Conservation (phyloP, 2,888 invertebrate species). For the Tachina grossa region DNA sequence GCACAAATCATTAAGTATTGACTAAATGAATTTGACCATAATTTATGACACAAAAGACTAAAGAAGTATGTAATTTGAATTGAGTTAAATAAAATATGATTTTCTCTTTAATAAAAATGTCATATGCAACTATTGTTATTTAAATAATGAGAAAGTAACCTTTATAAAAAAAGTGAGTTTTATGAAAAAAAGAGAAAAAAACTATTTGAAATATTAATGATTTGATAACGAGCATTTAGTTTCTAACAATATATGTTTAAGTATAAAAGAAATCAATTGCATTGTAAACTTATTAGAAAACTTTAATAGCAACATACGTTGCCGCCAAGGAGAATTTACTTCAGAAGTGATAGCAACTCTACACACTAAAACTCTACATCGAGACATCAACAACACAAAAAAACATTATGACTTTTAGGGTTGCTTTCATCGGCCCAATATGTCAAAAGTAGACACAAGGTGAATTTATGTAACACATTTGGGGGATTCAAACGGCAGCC, state of each 20-base stretch:
- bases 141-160: not conserved
- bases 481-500: too few relatives aligned
- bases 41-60: not conserved
- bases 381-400: too few relatives aligned
- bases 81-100: not conserved
- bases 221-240: constrained; percentile 47
- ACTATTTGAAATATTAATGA: not conserved
- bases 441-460: too few relatives aligned
- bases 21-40: not conserved
- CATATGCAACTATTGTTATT: constrained; percentile 8
- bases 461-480: too few relatives aligned
- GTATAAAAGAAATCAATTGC: not conserved
- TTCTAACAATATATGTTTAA: constrained; percentile 4
- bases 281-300: too few relatives aligned
- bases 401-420: too few relatives aligned
- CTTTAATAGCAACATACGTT: too few relatives aligned
- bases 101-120: constrained; percentile 4
- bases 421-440: too few relatives aligned
- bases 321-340: too few relatives aligned
- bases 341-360: too few relatives aligned
- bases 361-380: too few relatives aligned
- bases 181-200: not conserved
- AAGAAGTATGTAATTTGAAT: not conserved
- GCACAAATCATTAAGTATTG: not conserved
- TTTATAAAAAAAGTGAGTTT: not conserved